These are phyloP conservation scores for Seira sanloemensis DNA, from an alignment of 2,888 invertebrate species.

Conservation along the genomic window DNA sequence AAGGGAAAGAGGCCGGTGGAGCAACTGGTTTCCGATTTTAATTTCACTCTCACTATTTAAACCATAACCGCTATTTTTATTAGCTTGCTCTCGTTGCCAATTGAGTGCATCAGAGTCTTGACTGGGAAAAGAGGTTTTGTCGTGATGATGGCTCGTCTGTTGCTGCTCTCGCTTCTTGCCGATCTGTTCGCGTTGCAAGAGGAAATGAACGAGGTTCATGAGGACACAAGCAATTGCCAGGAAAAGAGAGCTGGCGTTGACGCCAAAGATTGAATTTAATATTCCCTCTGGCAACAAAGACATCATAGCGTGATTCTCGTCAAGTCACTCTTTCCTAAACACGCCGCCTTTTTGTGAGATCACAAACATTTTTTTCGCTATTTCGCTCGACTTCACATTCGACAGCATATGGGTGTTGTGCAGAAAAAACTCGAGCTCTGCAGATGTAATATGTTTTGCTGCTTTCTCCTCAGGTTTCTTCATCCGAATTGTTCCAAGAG, in stretches of 20 bases:
- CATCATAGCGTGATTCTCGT: constrained; percentile 26
- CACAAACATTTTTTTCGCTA: constrained; percentile 6
- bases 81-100: constrained; percentile 8
- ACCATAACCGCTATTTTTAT: constrained; percentile 29
- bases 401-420: constrained; percentile 18
- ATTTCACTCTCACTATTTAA: constrained; percentile 54
- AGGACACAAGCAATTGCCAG: constrained; percentile 52
- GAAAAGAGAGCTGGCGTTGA: constrained; percentile 32
- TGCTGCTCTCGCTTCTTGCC: background rate
- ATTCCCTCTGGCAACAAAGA: constrained; percentile 54
- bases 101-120: constrained; percentile 9
- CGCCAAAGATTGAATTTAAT: constrained; percentile 54
- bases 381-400: constrained; percentile 23
- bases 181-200: constrained; percentile 33
- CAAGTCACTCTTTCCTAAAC: constrained; percentile 8
- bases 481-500: background rate
- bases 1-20: background rate
- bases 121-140: background rate
- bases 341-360: background rate
- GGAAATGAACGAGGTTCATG: constrained; percentile 49
- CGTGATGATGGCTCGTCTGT: background rate
- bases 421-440: background rate
- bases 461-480: background rate
- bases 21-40: constrained; percentile 38
- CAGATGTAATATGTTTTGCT: no score